Base-by-base conservation (phyloP, 1,140 invertebrate genomes). In the Lordiphosa collinella region DNA sequence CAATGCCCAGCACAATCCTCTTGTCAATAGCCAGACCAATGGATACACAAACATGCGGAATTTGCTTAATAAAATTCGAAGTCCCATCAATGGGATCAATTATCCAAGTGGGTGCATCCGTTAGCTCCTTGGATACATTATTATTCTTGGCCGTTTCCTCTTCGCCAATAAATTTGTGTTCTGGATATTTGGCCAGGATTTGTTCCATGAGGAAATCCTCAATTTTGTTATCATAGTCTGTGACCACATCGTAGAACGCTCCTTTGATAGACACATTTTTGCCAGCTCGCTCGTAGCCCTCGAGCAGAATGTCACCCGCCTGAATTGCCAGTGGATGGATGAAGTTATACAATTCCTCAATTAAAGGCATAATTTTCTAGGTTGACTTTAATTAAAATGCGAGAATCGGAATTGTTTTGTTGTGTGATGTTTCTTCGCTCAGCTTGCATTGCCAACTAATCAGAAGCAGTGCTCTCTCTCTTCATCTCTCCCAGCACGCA, bases 111-210 rank as follows among this genome's bases (percentile, higher is more conserved):
- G 95, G 95, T 14, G 92, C 92, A 80, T 96, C 91, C 4, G 95
- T 96, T 22, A 96, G 89, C 37, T 92, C 90, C 31, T 91, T 91
- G 49, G 90, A 80, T 2, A 92, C 90, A 32, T 91, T 90, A 35
- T 91, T 90, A 44, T 92, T 92, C 18, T 90, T 91, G 13, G 93
- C 91, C 2, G 90, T 91, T 3, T 92, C 92, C 89, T 97, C 96
- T 87, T 97, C 95, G 1, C 94, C 96, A 60, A 97, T 96, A 85
- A 96, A 96, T 84, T 95, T 94, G 86, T 97, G 96, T 34, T 89
- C 87, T 4, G 95, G 94, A 88, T 93, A 97, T 61, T 91, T 89
- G 31, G 90, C 75, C 63, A 90, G 90, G 18, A 97, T 90, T 57
- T 91, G 90, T 22, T 90, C 87, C 49, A 95, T 93, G 1, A 97